A percentile compares a stretch with the other conserved stretches of the same genome.
phyloP scores from a whole-genome alignment of 2,113 vertebrate species.

The Varanus salvator region DNA sequence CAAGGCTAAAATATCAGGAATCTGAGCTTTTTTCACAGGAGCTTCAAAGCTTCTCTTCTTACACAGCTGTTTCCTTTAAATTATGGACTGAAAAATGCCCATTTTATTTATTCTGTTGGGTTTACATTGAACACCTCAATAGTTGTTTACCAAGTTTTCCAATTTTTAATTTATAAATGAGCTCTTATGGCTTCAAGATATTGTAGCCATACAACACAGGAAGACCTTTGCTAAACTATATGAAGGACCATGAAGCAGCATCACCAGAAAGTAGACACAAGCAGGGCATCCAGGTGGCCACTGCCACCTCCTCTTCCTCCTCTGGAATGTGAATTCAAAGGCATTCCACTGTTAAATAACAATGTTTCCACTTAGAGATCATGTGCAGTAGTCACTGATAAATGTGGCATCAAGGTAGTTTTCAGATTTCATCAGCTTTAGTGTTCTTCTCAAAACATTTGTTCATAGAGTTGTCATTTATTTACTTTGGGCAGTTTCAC shows the following conservation, averaged over 20 bases:
- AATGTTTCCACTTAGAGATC: neutral
- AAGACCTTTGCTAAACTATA: too few species aligned
- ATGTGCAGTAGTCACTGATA: neutral
- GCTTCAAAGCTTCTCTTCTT: constrained; percentile 66
- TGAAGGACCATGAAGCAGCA: neutral
- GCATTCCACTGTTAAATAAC: neutral
- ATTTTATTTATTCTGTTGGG: constrained; percentile 46
- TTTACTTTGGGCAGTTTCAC: neutral
- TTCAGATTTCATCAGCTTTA: neutral
- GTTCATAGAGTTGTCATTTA: neutral
- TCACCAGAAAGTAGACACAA: too few species aligned
- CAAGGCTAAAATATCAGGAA: constrained; percentile 68
- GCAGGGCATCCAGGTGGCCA: too few species aligned
- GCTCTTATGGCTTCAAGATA: constrained; percentile 22
- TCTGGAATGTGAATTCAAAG: too few species aligned
- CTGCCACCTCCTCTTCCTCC: too few species aligned
- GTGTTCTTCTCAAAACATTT: neutral
- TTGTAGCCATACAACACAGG: constrained; percentile 41
- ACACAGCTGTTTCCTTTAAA: constrained; percentile 69
- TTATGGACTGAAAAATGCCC: constrained; percentile 55
- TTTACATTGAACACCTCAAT: constrained; percentile 58
- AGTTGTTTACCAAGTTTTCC: constrained; percentile 47
- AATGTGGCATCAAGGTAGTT: neutral
- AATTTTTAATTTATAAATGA: constrained; percentile 52
- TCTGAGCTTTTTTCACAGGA: constrained; percentile 69